A percentile compares a stretch with the other conserved stretches of the same genome.
Evolutionary conservation across 2,888 invertebrate species (phyloP).

Genomic region (Zonitis immaculata): DNA sequence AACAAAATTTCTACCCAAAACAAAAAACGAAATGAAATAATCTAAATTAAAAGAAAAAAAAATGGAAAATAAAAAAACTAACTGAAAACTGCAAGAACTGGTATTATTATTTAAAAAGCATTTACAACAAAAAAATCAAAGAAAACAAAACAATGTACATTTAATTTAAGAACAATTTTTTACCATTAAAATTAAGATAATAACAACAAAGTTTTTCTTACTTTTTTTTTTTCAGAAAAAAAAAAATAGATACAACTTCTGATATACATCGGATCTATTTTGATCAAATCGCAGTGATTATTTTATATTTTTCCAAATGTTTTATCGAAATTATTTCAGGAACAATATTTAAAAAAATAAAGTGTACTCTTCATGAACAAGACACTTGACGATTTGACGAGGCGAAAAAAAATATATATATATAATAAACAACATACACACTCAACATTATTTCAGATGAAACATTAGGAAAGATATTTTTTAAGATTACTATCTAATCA

Average conservation of each 20-base stretch:
- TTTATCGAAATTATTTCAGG: slow-evolving; percentile 37
- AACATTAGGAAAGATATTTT: too few relatives aligned
- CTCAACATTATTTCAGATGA: too few relatives aligned
- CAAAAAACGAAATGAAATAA: slow-evolving; percentile 34
- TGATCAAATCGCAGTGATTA: slow-evolving; percentile 15
- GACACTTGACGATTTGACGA: slow-evolving; percentile 30
- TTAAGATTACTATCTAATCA: too few relatives aligned
- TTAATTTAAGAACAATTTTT: slow-evolving; percentile 71
- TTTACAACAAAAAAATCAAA: slow-evolving; percentile 71
- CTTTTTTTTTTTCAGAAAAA: slow-evolving; percentile 29
- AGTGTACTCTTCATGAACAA: slow-evolving; percentile 40
- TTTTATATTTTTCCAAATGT: slow-evolving; percentile 18
- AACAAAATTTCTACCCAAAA: slow-evolving; percentile 1
- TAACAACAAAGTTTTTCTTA: slow-evolving; percentile 52
- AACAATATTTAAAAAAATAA: slow-evolving; percentile 47
- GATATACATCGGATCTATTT: slow-evolving; percentile 20
- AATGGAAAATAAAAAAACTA: slow-evolving; percentile 58
- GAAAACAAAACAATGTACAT: slow-evolving; percentile 74
- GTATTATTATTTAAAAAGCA: slow-evolving; percentile 69
- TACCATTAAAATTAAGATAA: slow-evolving; percentile 63
- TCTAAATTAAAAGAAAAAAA: slow-evolving; percentile 39
- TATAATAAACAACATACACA: slow-evolving; percentile 43
- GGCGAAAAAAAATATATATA: slow-evolving; percentile 27
- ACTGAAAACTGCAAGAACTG: slow-evolving; percentile 66
- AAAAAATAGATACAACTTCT: slow-evolving; percentile 52